Evolutionary conservation across 1,140 invertebrate species (phyloP), one percentile per base, ranked within the genome.

Genomic region (Zaprionus inermis): DNA sequence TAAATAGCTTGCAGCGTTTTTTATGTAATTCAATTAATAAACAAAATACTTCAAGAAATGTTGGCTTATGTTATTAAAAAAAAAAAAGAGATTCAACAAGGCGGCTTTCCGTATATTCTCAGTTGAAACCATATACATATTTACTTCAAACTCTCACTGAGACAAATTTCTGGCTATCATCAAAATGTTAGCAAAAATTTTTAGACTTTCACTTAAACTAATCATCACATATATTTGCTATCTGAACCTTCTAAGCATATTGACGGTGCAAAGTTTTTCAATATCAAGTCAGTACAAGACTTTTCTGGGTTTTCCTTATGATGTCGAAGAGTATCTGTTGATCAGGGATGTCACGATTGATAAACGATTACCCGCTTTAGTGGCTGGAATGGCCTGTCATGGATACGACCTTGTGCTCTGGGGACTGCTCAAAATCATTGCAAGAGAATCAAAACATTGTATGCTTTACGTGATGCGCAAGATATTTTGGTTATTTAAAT

Each of bases 1-100:
- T 44, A 16, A 55, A 56, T 24, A 65, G 41, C 61, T 65, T 72
- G 44, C 52, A 38, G 61, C 49, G 60, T 67, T 67, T 67, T 67
- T 30, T 59, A 49, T 68, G 20, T 54, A 80, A 54, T 56, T 44
- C 22, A 63, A 59, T 66, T 58, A 68, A 54, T 55, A 58, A 38
- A 49, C 10, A 18, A 18, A 49, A 49, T 22, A 1, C 44, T 49
- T 22, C 9, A 46, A 1, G 4, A 22, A 49, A 49, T 11, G n/a
- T n/a, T n/a, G n/a, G n/a, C n/a, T n/a, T n/a, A n/a, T n/a, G n/a
- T n/a, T n/a, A n/a, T n/a, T n/a, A n/a, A n/a, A n/a, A n/a, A n/a
- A n/a, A n/a, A n/a, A 2, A 46, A 18, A 46, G 9, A 46, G n/a
- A 46, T 10, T n/a, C n/a, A n/a, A n/a, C n/a, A n/a, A n/a, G n/a